Evolutionary conservation across 2,113 vertebrate genomes (phyloP).

Genomic region (Lampris incognitus): DNA sequence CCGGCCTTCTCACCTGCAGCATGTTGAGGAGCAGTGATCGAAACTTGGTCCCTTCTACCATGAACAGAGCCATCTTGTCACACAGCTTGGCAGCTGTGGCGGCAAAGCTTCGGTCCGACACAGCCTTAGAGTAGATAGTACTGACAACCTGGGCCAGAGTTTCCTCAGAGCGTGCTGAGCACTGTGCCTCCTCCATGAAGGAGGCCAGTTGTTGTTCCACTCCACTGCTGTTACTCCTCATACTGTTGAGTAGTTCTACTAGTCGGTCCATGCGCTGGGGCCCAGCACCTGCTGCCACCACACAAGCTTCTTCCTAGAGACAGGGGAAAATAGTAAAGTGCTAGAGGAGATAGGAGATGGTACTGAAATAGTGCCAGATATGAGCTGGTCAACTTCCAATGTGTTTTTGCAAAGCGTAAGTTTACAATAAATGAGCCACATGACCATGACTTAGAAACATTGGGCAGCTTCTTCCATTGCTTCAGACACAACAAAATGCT

Average conservation of each 20-base stretch:
- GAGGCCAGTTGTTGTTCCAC: slow-evolving; percentile 92
- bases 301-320: slow-evolving; percentile 87
- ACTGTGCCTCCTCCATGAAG: slow-evolving; percentile 98
- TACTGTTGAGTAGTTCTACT: slow-evolving; percentile 94
- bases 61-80: slow-evolving; percentile 98
- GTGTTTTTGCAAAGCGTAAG: too few species aligned
- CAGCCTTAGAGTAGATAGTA: slow-evolving; percentile 93
- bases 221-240: slow-evolving; percentile 94
- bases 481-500: too few species aligned
- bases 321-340: slow-evolving; percentile 15
- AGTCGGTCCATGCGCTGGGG: slow-evolving; percentile 93
- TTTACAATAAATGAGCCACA: too few species aligned
- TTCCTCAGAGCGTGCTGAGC: slow-evolving; percentile 92
- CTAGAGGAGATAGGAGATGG: not conserved
- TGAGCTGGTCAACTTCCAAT: too few species aligned
- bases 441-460: too few species aligned
- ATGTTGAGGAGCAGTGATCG: slow-evolving; percentile 96
- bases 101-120: slow-evolving; percentile 95
- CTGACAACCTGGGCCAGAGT: slow-evolving; percentile 91
- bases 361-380: too few species aligned
- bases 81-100: slow-evolving; percentile 94
- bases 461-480: too few species aligned
- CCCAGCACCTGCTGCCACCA: slow-evolving; percentile 73
- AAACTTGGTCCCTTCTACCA: slow-evolving; percentile 99
- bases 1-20: slow-evolving; percentile 88